A percentile compares a stretch with the other conserved stretches of the same genome.
Conservation (phyloP, 2,113 vertebrate species). For the Serilophus lunatus region DNA sequence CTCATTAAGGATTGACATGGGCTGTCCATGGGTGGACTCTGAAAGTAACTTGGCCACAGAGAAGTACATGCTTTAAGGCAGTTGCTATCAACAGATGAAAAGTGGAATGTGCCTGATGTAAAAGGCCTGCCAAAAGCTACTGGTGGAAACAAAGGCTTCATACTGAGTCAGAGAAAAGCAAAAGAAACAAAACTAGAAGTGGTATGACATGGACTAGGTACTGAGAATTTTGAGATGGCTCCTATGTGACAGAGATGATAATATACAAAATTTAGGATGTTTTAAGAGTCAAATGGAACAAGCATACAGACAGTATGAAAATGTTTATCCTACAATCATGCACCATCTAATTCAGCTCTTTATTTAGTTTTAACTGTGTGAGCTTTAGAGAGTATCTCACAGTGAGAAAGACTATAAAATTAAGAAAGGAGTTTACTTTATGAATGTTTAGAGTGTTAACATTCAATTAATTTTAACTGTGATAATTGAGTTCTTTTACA, state of each 20-base stretch:
- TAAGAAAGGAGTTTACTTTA: background rate
- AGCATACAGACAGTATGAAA: background rate
- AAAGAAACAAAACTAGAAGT: background rate
- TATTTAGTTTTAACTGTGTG: background rate
- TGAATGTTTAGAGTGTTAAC: background rate
- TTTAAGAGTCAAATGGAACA: background rate
- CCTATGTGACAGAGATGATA: background rate
- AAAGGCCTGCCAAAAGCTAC: background rate
- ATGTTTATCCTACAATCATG: background rate
- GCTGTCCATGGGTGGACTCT: background rate
- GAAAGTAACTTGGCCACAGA: background rate
- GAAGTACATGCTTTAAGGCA: background rate
- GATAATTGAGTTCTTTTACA: background rate
- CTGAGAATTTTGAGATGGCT: background rate
- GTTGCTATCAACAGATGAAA: background rate
- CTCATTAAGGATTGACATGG: background rate
- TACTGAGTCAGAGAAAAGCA: background rate
- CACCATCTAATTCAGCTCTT: background rate
- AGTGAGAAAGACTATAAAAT: background rate
- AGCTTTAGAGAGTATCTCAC: background rate
- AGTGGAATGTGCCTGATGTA: background rate
- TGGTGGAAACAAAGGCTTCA: background rate
- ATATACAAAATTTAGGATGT: background rate
- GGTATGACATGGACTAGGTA: background rate
- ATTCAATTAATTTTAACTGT: background rate